Evolutionary conservation across 2,113 vertebrate species (phyloP).

Genomic region (Ptychochromis oligacanthus): DNA sequence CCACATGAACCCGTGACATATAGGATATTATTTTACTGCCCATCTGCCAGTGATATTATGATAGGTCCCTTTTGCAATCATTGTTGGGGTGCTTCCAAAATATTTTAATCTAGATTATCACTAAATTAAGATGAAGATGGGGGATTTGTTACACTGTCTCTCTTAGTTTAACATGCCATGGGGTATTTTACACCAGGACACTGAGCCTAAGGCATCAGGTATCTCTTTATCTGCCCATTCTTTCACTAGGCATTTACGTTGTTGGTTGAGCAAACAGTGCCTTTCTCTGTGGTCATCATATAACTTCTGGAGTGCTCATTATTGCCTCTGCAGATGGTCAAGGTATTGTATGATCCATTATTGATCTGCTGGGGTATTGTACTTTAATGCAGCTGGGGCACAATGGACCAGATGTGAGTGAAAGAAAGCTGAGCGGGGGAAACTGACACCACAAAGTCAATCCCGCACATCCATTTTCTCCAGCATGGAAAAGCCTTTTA

Average conservation of each 20-base stretch:
- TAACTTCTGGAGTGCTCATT: constrained; percentile 44
- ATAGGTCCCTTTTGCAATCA: neutral
- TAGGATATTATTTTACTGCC: no score
- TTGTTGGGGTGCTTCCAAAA: neutral
- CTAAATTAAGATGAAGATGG: neutral
- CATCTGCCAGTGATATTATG: neutral
- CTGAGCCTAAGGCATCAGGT: constrained; percentile 1
- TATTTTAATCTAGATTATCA: neutral
- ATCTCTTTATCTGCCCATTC: constrained; percentile 27
- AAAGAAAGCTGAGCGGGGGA: neutral
- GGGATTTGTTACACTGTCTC: neutral
- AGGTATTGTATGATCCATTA: constrained; percentile 50
- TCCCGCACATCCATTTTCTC: constrained; percentile 33
- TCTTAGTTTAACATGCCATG: neutral
- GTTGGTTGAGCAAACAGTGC: constrained; percentile 54
- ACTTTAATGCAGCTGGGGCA: constrained; percentile 43
- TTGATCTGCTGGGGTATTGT: constrained; percentile 63
- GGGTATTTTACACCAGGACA: neutral
- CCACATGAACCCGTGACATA: neutral
- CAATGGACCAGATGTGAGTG: constrained; percentile 43
- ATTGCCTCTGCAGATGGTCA: constrained; percentile 42
- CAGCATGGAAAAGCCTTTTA: constrained; percentile 35
- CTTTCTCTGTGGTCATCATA: constrained; percentile 17
- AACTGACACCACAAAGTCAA: constrained; percentile 62
- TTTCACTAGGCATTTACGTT: constrained; percentile 11